Percentiles rank a stretch among this genome's conserved stretches.
These are phyloP conservation scores for Dusona sp. DNA, from an alignment of 2,888 invertebrate genomes.

Conservation along the genomic window DNA sequence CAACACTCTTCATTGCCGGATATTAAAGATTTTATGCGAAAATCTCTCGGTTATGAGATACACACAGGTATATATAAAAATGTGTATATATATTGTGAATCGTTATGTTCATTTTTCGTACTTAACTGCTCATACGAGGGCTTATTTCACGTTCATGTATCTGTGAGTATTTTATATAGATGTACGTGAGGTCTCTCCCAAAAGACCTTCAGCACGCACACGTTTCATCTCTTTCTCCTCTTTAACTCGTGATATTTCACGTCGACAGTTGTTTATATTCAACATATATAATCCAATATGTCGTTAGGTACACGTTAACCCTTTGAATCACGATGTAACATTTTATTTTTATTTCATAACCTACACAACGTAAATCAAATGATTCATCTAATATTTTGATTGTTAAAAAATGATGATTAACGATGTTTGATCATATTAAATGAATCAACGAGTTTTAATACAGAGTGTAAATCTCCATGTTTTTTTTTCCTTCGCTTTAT, in stretches of 20 bases:
- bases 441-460: neutral
- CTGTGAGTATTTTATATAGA: conserved; percentile 13
- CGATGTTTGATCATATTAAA: neutral
- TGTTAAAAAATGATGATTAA: neutral
- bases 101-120: conserved; percentile 58
- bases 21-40: conserved; percentile 71
- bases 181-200: conserved; percentile 7
- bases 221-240: conserved; percentile 42
- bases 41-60: conserved; percentile 63
- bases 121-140: conserved; percentile 33
- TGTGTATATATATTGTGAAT: conserved; percentile 49
- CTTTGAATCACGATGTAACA: conserved; percentile 22
- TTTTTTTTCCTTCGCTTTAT: neutral
- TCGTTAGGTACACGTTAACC: conserved; percentile 9
- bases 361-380: conserved; percentile 1
- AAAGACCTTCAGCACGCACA: conserved; percentile 42
- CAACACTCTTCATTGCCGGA: conserved; percentile 67
- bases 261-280: conserved; percentile 32
- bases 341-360: neutral
- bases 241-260: conserved; percentile 42
- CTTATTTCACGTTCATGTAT: neutral
- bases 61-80: conserved; percentile 14
- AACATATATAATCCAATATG: conserved; percentile 29
- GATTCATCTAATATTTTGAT: neutral
- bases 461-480: neutral